Base-by-base conservation (phyloP, 2,888 invertebrate genomes). In the Trichopoda pennipes region DNA sequence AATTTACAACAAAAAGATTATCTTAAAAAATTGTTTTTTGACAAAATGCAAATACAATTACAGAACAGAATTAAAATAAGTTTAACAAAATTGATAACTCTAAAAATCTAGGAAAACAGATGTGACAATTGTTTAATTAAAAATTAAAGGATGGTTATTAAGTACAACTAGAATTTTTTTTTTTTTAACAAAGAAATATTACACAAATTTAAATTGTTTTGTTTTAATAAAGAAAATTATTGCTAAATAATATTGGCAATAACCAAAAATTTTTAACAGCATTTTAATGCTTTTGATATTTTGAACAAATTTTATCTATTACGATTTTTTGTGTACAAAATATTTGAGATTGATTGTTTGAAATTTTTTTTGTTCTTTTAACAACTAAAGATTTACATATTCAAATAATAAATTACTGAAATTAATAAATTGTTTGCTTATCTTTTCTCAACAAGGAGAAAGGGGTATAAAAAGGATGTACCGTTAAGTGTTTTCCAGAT, bases 271-370 rank as follows among this genome's bases (percentile, higher is more conserved):
- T n/a, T n/a, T n/a, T n/a, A n/a, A n/a, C n/a, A n/a, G n/a, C n/a
- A n/a, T n/a, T n/a, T n/a, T n/a, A n/a, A 28, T 28, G 8, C 28
- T 7, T 28, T 49, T 9, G 21, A 78, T 51, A 70, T 61, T 60
- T 60, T 19, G 12, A 38, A 42, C 49, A 73, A 47, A 61, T 35
- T 10, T n/a, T 60, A 21, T 17, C 19, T 35, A 17, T n/a, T 1
- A 44, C 1, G 47, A 32, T 32, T 63, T 55, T 32, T n/a, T n/a
- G 12, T 21, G 12, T 58, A 66, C 56, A 72, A 51, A 70, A 70
- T 38, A 70, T 70, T 78, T 78, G 38, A 72, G 47, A 60, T 47
- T 44, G 51, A 55, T 64, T 69, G 21, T 56, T 38, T 51, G 12
- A 32, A n/a, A 7, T 9, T 55, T 68, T 53, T 19, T 32, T 23